phyloP scores from a whole-genome alignment of 2,888 invertebrate genomes.

The Drosophila bunnanda region DNA sequence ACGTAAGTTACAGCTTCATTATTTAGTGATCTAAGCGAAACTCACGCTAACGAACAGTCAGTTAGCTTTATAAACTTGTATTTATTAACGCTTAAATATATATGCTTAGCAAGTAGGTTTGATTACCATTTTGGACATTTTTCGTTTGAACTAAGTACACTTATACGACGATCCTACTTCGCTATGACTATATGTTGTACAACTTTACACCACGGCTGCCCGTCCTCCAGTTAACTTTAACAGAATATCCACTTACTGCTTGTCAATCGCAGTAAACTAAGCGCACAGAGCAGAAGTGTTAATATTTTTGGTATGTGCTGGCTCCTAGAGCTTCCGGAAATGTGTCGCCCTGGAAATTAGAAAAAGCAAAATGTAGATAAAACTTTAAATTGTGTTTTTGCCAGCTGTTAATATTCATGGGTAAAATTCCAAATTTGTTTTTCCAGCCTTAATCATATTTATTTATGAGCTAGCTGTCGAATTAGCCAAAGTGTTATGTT shows the following conservation, averaged over 20 bases:
- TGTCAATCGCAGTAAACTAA: constrained; percentile 49
- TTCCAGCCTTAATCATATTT: constrained; percentile 45
- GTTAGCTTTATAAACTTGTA: constrained; percentile 63
- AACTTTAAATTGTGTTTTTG: neutral
- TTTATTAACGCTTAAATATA: constrained; percentile 77
- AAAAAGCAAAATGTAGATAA: neutral
- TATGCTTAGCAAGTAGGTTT: constrained; percentile 64
- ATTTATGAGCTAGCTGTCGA: constrained; percentile 48
- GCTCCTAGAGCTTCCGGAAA: constrained; percentile 62
- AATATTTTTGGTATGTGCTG: constrained; percentile 44
- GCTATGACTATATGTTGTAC: constrained; percentile 69
- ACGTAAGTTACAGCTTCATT: constrained; percentile 29
- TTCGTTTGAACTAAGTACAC: constrained; percentile 71
- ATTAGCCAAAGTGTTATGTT: constrained; percentile 52
- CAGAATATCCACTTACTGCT: constrained; percentile 27
- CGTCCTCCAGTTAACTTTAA: constrained; percentile 37
- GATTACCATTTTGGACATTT: constrained; percentile 54
- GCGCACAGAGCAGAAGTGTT: constrained; percentile 19
- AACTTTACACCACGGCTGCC: constrained; percentile 23
- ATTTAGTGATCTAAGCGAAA: constrained; percentile 50
- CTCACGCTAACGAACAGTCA: constrained; percentile 40
- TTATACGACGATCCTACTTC: constrained; percentile 57
- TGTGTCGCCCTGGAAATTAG: constrained; percentile 75
- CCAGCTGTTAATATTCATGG: constrained; percentile 18
- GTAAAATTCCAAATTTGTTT: constrained; percentile 23